A percentile compares a stretch with the other conserved stretches of the same genome.
Evolutionary conservation across 2,888 invertebrate species (phyloP).

Genomic region (Malacosoma neustria): DNA sequence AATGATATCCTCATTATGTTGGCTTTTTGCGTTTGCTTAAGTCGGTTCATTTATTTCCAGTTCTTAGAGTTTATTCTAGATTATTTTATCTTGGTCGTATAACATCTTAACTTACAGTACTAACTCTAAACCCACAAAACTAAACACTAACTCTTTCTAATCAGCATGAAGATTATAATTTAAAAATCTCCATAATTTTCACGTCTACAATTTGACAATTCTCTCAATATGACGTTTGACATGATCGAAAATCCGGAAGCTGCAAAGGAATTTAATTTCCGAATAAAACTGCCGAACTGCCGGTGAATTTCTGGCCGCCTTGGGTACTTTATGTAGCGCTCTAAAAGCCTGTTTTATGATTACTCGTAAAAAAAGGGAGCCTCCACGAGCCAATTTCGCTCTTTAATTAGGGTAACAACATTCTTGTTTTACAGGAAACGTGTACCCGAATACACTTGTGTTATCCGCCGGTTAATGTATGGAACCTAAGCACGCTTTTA

Average conservation of each 20-base stretch:
- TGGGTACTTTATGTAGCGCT: conserved; percentile 48
- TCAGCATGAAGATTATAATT: too few relatives aligned
- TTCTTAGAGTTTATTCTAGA: too few relatives aligned
- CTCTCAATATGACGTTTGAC: conserved; percentile 23
- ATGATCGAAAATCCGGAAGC: conserved; percentile 32
- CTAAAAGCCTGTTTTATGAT: conserved; percentile 61
- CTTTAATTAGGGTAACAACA: conserved; percentile 60
- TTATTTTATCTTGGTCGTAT: too few relatives aligned
- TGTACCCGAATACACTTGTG: conserved; percentile 6
- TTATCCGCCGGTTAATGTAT: background rate
- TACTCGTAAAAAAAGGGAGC: conserved; percentile 55
- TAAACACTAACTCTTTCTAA: too few relatives aligned
- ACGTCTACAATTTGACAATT: too few relatives aligned
- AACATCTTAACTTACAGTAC: too few relatives aligned
- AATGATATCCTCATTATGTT: too few relatives aligned
- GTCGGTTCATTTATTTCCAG: too few relatives aligned
- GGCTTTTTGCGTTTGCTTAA: too few relatives aligned
- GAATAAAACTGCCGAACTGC: conserved; percentile 39
- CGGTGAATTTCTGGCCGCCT: conserved; percentile 42
- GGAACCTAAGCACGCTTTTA: background rate
- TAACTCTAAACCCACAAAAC: too few relatives aligned
- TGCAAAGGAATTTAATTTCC: conserved; percentile 40
- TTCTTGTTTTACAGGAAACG: conserved; percentile 40
- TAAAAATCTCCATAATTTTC: too few relatives aligned
- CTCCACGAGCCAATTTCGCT: conserved; percentile 52